Evolutionary conservation across 2,113 vertebrate genomes (phyloP).

Genomic region (Verasper variegatus): DNA sequence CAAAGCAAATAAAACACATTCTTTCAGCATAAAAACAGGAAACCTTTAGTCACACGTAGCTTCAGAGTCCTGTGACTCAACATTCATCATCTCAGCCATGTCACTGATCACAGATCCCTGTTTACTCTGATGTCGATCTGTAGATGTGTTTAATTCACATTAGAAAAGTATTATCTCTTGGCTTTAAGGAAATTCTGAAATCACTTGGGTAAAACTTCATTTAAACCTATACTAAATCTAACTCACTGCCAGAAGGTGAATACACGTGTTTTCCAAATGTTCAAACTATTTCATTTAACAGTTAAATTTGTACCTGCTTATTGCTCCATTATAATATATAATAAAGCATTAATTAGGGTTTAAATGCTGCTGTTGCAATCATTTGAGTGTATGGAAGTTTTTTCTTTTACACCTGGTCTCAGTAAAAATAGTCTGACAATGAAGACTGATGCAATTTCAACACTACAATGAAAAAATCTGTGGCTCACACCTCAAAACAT

Average conservation of each 20-base stretch:
- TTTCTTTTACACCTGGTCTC: not conserved
- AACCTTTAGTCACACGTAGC: too few species aligned
- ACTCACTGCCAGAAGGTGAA: not conserved
- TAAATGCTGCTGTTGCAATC: too few species aligned
- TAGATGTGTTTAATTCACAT: not conserved
- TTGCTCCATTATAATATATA: too few species aligned
- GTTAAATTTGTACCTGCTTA: not conserved
- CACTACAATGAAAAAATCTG: slow-evolving; percentile 8
- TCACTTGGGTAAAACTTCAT: not conserved
- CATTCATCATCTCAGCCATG: not conserved
- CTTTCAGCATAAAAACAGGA: not conserved
- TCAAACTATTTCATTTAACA: not conserved
- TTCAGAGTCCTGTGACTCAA: not conserved
- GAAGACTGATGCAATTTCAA: slow-evolving; percentile 6
- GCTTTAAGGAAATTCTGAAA: not conserved
- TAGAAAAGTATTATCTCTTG: not conserved
- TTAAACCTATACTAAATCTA: not conserved
- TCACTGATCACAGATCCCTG: not conserved
- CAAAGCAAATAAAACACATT: slow-evolving; percentile 5
- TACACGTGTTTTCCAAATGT: too few species aligned
- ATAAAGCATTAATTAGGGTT: too few species aligned
- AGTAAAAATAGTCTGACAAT: not conserved
- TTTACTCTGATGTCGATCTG: not conserved
- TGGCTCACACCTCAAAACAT: slow-evolving; percentile 9
- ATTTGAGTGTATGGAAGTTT: too few species aligned